Base-by-base conservation (phyloP, 2,888 invertebrate species). In the Tipula unca region DNA sequence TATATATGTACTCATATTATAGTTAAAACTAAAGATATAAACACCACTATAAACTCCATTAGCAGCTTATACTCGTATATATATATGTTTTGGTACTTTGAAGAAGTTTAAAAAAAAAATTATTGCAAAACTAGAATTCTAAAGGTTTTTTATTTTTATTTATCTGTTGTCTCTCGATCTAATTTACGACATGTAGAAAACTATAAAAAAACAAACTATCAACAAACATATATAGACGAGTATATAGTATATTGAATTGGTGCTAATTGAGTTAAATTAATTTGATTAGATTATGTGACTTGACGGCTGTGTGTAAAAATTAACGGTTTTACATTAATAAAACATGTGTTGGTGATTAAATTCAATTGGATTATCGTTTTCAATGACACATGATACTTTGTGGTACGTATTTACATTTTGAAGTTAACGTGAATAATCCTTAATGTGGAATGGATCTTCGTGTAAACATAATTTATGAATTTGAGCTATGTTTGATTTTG, bases 181-280 rank as follows among this genome's bases (percentile, higher is more conserved):
- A 69, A 69, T 69, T 69, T 69, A 69, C 69, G 69, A 69, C 69
- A 69, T 8, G 69, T 69, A 25, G 10, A 13, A 69, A 25, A 48
- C 48, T 48, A 48, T 69, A 25, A 69, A 25, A 69, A 8, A 48
- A n/a, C 4, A 48, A 48, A 48, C 39, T 39, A 48, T 48, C n/a
- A 48, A 48, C n/a, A 48, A 36, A 39, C 3, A 3, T 1, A n/a
- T 39, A 48, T 48, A n/a, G 13, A 39, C 39, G 5, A 3, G 48
- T 48, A 39, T 39, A n/a, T n/a, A 3, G 48, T 48, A 48, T n/a
- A n/a, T 3, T 48, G 48, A 48, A 48, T n/a, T 48, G 48, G 69
- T 69, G 69, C 25, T 69, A 69, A 69, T 69, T 69, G 69, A 69
- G 69, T 69, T 69, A 69, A 69, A 69, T 69, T 69, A 69, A 69